A percentile compares a stretch with the other conserved stretches of the same genome.
Evolutionary conservation across 2,113 vertebrate genomes (phyloP).

Genomic region (Thinocorus orbignyianus): DNA sequence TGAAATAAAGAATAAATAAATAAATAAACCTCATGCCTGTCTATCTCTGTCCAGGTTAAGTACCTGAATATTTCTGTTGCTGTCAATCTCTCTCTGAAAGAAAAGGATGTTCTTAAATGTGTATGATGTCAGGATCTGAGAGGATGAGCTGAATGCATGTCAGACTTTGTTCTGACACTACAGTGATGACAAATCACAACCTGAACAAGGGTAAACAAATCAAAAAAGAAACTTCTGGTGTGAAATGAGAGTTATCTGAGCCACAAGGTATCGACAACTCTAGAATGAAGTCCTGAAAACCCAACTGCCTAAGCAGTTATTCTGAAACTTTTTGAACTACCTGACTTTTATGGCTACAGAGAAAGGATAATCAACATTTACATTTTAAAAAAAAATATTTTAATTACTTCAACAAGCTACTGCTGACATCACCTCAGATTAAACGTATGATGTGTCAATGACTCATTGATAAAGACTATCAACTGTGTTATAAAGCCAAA

Average conservation of each 20-base stretch:
- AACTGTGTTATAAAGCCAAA: background rate
- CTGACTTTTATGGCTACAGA: background rate
- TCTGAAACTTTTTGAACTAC: background rate
- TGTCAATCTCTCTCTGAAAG: background rate
- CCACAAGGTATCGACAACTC: background rate
- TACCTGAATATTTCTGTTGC: background rate
- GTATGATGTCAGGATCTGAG: background rate
- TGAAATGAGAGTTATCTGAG: background rate
- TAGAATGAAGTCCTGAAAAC: background rate
- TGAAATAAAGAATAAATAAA: background rate
- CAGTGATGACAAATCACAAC: background rate
- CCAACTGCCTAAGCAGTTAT: background rate
- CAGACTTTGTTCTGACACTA: background rate
- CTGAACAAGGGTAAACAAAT: background rate
- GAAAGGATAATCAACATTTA: background rate
- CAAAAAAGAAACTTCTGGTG: background rate
- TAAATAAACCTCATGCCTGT: background rate
- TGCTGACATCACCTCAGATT: background rate
- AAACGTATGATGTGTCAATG: background rate
- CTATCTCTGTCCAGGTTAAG: background rate
- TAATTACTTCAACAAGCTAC: background rate
- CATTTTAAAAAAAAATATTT: background rate
- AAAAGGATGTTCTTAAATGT: background rate
- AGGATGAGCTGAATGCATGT: background rate
- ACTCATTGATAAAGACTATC: background rate